Conservation (phyloP, 2,113 vertebrate species). For the Uropsilus gracilis region DNA sequence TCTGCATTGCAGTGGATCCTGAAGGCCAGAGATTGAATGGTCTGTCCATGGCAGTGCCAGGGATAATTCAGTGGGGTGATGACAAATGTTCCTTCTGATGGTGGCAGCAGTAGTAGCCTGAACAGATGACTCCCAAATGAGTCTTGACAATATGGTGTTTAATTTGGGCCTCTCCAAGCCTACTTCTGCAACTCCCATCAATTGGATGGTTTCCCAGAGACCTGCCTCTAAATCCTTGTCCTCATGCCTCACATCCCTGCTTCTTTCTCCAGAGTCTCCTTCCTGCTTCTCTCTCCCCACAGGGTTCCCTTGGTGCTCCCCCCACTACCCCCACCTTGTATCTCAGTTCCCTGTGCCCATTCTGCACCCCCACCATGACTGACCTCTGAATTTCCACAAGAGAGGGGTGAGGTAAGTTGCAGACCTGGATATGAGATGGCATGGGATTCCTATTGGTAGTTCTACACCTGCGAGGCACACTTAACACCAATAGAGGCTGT, state of each 20-base stretch:
- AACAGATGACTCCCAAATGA: not conserved
- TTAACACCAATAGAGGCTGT: not conserved
- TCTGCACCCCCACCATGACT: not conserved
- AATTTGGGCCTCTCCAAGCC: not conserved
- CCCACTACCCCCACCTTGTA: not conserved
- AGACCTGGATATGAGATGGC: rapidly evolving
- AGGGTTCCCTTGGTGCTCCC: too few species aligned
- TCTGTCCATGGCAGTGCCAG: not conserved
- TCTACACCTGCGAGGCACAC: not conserved
- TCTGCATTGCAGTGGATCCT: too few species aligned
- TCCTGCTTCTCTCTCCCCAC: too few species aligned
- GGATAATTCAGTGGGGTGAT: not conserved
- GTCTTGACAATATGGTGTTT: not conserved
- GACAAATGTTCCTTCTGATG: too few species aligned
- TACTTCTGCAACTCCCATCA: not conserved
- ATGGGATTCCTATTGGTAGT: not conserved
- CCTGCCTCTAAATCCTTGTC: too few species aligned
- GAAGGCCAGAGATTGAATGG: not conserved
- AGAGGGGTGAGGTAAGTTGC: not conserved
- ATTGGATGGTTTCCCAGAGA: not conserved
- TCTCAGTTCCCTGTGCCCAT: rapidly evolving
- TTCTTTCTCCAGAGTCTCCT: too few species aligned
- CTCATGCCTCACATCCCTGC: not conserved
- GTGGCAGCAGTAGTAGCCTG: not conserved
- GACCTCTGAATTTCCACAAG: rapidly evolving